Conservation (phyloP, 2,797 vertebrate species). For the Coregonus ussuriensis region DNA sequence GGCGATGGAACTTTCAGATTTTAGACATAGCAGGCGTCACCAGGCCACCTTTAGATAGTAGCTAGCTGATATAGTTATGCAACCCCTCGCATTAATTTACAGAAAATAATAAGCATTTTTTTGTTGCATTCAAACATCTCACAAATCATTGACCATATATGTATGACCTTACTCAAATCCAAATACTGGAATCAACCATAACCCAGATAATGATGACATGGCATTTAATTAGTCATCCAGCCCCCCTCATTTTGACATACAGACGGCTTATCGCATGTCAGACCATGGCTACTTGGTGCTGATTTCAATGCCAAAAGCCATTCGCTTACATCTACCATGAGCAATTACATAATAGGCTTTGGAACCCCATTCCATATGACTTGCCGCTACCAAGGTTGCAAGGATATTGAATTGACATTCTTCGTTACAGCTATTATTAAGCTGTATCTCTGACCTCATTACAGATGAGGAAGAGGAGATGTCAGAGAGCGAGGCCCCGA, state of each 20-base stretch:
- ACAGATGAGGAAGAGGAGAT: conserved; percentile 92
- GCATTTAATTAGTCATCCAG: not conserved
- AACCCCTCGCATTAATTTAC: not conserved
- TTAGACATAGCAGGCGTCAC: not conserved
- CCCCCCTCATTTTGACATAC: no score
- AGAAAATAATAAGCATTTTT: not conserved
- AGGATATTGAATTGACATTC: not conserved
- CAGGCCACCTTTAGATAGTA: not conserved
- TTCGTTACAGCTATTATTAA: no score
- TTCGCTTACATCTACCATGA: not conserved
- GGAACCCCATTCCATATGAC: not conserved
- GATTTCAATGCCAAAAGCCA: not conserved
- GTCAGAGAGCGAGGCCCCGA: conserved; percentile 90
- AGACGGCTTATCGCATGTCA: not conserved
- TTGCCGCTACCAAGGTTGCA: conserved; percentile 1
- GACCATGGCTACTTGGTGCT: not conserved
- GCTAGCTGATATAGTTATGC: not conserved
- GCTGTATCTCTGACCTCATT: conserved; percentile 20
- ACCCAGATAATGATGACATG: not conserved
- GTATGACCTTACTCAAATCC: not conserved
- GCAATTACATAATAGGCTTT: not conserved
- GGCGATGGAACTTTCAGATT: not conserved
- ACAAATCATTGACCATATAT: not conserved
- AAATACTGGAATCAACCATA: not conserved
- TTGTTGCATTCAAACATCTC: not conserved